Base-by-base conservation (phyloP, 2,888 invertebrate genomes). In the Lithophane leautieri region DNA sequence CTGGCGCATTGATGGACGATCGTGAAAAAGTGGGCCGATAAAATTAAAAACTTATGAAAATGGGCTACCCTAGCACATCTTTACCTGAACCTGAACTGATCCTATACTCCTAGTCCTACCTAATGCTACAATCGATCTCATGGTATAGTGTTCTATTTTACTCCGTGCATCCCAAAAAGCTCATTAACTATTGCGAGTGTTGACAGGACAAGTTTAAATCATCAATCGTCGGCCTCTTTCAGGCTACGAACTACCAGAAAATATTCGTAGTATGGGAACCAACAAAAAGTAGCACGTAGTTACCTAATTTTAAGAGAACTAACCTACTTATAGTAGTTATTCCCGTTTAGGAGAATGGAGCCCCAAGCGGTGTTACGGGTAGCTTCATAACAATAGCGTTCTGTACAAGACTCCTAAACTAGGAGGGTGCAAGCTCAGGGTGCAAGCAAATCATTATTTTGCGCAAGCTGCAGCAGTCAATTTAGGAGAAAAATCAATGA, bases 381-480 rank as follows among this genome's bases (percentile, higher is more conserved):
- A 71, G 52, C 56, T 62, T 56, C 16, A 56, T 50, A 63, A 77
- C 77, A 80, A 77, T 58, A 80, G 77, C n/a, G 9, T 42, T 40
- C 50, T 25, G 52, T 25, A 47, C 42, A 47, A 52, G 44, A 25
- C 50, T 72, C 4, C 40, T 16, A 70, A 28, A 40, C 72, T 40
- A 62, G 54, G 54, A 71, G 72, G 76, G 61, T 62, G 70, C 25
- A 34, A 44, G 28, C 22, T n/a, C n/a, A 71, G 72, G 76, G 61
- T 62, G 70, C 25, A 34, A 44, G 28, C 22, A 62, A 54, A n/a
- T 62, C 14, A 62, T 76, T 54, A 76, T 61, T 70, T 79, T 61
- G 54, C 47, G 40, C 60, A 79, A 79, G 28, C 79, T 70, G 52
- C 44, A 52, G 34, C 34, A 79, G 34, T 22, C 1, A 25, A 60